Percentiles rank a stretch among this genome's conserved stretches.
phyloP scores from a whole-genome alignment of 2,113 vertebrate species.

The Nematolebias whitei region DNA sequence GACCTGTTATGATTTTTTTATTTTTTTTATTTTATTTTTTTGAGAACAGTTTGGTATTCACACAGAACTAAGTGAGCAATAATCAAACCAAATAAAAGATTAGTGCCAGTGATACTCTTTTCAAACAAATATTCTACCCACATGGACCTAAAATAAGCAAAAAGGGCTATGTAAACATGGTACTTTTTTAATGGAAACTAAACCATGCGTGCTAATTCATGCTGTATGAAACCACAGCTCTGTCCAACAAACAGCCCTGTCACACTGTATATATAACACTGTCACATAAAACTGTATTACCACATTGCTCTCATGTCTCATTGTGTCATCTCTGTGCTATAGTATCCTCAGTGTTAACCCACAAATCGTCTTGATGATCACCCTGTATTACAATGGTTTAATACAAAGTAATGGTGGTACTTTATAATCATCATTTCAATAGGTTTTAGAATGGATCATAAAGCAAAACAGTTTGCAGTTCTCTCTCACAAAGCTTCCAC shows the following conservation, averaged over 20 bases:
- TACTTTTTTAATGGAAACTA: not conserved
- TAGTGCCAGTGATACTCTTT: not conserved
- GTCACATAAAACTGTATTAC: slow-evolving; percentile 54
- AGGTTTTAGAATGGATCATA: slow-evolving; percentile 92
- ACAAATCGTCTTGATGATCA: slow-evolving; percentile 86
- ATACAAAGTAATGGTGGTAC: slow-evolving; percentile 91
- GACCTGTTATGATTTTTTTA: not conserved
- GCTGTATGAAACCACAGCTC: slow-evolving; percentile 5
- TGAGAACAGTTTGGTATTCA: not conserved
- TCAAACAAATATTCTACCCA: not conserved
- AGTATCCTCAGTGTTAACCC: slow-evolving; percentile 46
- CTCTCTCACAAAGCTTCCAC: slow-evolving; percentile 50
- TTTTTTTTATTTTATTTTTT: too few species aligned
- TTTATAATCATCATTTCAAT: slow-evolving; percentile 94
- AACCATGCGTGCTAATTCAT: not conserved
- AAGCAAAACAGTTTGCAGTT: slow-evolving; percentile 88
- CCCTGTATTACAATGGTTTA: slow-evolving; percentile 89
- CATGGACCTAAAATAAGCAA: slow-evolving; percentile 5
- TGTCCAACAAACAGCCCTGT: slow-evolving; percentile 30
- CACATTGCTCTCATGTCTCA: slow-evolving; percentile 49
- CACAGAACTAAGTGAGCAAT: not conserved
- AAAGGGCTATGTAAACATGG: not conserved
- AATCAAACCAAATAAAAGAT: not conserved
- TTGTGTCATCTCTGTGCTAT: slow-evolving; percentile 33
- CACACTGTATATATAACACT: slow-evolving; percentile 47